Base-by-base conservation (phyloP, 2,113 vertebrate genomes). In the Boleophthalmus pectinirostris region DNA sequence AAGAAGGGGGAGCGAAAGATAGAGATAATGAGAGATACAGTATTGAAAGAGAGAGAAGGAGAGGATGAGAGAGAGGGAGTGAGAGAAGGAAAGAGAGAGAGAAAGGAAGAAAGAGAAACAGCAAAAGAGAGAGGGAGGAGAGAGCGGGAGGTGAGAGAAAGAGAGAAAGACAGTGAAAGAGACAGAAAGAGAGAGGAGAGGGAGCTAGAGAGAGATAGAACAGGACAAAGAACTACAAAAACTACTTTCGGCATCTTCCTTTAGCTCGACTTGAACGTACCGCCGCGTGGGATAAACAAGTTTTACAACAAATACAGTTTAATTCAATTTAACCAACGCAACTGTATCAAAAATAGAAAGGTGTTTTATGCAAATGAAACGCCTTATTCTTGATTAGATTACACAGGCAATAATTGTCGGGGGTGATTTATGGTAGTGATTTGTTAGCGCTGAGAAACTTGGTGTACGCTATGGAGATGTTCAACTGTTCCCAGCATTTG, bases 391-490 rank as follows among this genome's bases (percentile, higher is more conserved):
- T 90, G 90, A 92, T 92, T 91, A 88, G 89, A 89, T 92, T 92
- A 88, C 75, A 76, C 81, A 77, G 51, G 84, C 84, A 90, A 85
- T 92, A 88, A 93, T 93, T 92, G 91, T 90, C 88, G 63, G 45
- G 80, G 69, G 80, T 92, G 91, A 93, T 93, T 93, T 92, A 92
- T 90, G 87, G 73, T 57, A 49, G 85, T 86, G 87, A 93, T 92
- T 91, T 91, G 87, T 91, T 86, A 75, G 76, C 85, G 20, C 58
- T 16, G 72, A 64, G 71, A 71, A 77, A 81, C 72, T 71, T 82
- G 77, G 81, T 83, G 66, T 77, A 68, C 23, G 68, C 78, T 68
- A 82, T 87, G 83, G 86, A 89, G 74, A 88, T 78, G 74, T 81
- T 83, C 35, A 18, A 68, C 35, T 64, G 38, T 80, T 67, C 71